Base-by-base conservation (phyloP, 2,888 invertebrate genomes). In the Halictus quadricinctus region DNA sequence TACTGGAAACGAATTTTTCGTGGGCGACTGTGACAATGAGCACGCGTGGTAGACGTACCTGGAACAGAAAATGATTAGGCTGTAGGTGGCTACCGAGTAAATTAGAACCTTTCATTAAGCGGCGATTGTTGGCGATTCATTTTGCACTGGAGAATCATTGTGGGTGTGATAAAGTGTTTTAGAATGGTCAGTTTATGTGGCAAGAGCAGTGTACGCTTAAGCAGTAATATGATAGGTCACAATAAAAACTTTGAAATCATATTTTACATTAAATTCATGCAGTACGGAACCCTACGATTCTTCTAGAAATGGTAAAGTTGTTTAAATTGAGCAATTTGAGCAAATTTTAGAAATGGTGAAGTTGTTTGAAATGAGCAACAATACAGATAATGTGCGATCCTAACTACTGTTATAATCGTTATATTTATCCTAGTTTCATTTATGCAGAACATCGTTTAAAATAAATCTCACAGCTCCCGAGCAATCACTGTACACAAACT, bases 61-160 rank as follows among this genome's bases (percentile, higher is more conserved):
- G 88, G 54, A 88, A 88, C 88, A 87, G 29, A 85, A 64, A 77
- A 41, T 48, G 6, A 64, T 70, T 50, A n/a, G 25, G 29, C 64
- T 64, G 64, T 64, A 64, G 64, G 43, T 18, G 29, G 18, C 73
- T 43, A 7, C 6, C n/a, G 8, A 29, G 36, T 76, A 66, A 74
- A 73, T 46, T 50, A 50, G 29, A 8, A n/a, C 21, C 5, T 25
- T 15, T 64, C 15, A 7, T 21, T 25, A 25, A 54, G 10, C 3
- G n/a, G n/a, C 7, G 54, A 54, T 54, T 10, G 54, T 21, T 10
- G 54, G 0, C 21, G 21, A 21, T 10, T 54, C 54, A n/a, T 54
- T 54, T n/a, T 10, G 2, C 10, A 54, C 21, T 8, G 3, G 3
- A 2, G 21, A n/a, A 54, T 54, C n/a, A 21, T 54, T 54, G 10